phyloP scores from a whole-genome alignment of 1,140 invertebrate species.

The Anoplophora glabripennis region DNA sequence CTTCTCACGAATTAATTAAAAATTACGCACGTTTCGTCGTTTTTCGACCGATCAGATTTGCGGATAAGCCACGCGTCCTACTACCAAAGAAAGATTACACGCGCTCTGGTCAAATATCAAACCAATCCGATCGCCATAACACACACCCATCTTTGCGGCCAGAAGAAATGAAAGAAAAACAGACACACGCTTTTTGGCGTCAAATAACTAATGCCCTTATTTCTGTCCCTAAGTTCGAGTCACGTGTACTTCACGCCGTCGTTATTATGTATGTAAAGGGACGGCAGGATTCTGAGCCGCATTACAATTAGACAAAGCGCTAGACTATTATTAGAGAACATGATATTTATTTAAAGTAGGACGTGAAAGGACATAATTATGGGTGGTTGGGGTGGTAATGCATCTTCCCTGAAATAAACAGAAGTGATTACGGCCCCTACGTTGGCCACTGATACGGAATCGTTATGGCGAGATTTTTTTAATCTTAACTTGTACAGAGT shows the following conservation, averaged over 20 bases:
- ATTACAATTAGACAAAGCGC: conserved; percentile 9
- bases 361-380: no score
- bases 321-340: conserved; percentile 15
- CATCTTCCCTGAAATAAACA: no score
- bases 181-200: conserved; percentile 12
- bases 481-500: no score
- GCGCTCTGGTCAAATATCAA: conserved; percentile 12
- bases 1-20: no score
- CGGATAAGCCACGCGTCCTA: no score
- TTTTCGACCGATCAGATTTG: no score
- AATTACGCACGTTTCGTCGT: no score
- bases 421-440: no score
- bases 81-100: no score
- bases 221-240: conserved; percentile 13
- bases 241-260: conserved; percentile 16
- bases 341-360: conserved; percentile 10
- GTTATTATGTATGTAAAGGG: conserved; percentile 7
- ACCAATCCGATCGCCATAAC: not conserved
- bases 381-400: no score
- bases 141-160: conserved; percentile 12
- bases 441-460: no score
- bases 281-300: conserved; percentile 8
- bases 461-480: no score
- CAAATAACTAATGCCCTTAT: conserved; percentile 17
- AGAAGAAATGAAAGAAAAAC: conserved; percentile 13